These are phyloP conservation scores for Ceyx margarethae DNA, from an alignment of 2,113 vertebrate species.

Conservation along the genomic window DNA sequence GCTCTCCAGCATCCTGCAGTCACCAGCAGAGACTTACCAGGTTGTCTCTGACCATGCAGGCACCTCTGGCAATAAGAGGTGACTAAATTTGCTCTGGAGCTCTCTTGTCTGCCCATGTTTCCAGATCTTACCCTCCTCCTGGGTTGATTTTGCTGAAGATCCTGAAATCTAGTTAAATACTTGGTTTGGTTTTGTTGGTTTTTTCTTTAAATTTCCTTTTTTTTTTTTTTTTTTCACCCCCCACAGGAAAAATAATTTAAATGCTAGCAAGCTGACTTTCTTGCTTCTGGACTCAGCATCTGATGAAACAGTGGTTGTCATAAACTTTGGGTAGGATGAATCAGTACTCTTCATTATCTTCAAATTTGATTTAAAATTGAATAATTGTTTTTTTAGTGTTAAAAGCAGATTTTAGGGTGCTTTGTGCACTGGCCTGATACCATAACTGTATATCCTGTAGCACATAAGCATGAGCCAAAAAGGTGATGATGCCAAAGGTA, in stretches of 20 bases:
- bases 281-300: neutral
- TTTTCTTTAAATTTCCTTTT: fast-evolving
- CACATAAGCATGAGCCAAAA: neutral
- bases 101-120: neutral
- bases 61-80: neutral
- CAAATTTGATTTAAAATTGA: neutral
- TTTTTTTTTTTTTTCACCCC: too few species aligned
- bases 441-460: neutral
- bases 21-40: neutral
- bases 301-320: neutral
- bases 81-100: neutral
- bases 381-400: neutral
- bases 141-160: neutral
- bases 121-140: neutral
- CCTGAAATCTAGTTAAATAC: neutral
- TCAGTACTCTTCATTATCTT: neutral
- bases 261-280: neutral
- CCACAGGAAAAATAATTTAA: neutral
- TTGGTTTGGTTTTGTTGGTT: neutral
- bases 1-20: neutral
- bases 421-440: neutral
- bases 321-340: neutral
- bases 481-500: neutral
- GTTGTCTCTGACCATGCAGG: neutral
- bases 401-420: neutral